phyloP scores from a whole-genome alignment of 2,797 vertebrate genomes.

The Pygocentrus nattereri region DNA sequence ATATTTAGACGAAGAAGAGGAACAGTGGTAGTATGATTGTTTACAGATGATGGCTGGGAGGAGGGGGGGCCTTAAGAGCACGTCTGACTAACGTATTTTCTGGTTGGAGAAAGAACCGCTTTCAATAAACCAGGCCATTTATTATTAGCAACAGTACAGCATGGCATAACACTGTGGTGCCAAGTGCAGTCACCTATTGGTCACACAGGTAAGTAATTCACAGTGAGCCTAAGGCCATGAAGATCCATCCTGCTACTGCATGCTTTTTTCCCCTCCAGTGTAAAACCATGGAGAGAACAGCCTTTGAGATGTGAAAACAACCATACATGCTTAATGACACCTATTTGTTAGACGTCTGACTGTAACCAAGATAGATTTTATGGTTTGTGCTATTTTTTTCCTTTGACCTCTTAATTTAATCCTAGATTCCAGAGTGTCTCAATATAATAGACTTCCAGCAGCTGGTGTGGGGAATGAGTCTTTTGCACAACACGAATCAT shows the following conservation, averaged over 20 bases:
- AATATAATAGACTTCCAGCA: conserved; percentile 32
- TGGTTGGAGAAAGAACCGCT: conserved; percentile 17
- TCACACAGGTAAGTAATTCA: neutral
- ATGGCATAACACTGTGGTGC: conserved; percentile 4
- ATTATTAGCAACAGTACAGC: conserved; percentile 45
- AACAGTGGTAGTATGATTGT: conserved; percentile 50
- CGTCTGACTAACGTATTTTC: conserved; percentile 21
- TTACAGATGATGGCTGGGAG: conserved; percentile 40
- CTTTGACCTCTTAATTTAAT: neutral
- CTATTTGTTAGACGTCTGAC: conserved; percentile 6
- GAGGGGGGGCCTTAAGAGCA: neutral
- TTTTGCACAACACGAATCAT: conserved; percentile 37
- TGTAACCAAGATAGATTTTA: conserved; percentile 7
- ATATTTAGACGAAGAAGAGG: conserved; percentile 71
- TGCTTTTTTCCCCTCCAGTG: conserved; percentile 32
- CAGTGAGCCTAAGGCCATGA: neutral
- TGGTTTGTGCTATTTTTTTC: conserved; percentile 29
- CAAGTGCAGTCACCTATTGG: neutral
- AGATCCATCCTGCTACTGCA: neutral
- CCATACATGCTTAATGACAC: conserved; percentile 1
- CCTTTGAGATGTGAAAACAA: neutral
- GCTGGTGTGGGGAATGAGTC: conserved; percentile 26
- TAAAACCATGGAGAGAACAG: neutral
- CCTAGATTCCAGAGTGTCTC: conserved; percentile 19
- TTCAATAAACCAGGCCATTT: conserved; percentile 47